phyloP scores from a whole-genome alignment of 2,888 invertebrate genomes.

The Hypercompe scribonia region DNA sequence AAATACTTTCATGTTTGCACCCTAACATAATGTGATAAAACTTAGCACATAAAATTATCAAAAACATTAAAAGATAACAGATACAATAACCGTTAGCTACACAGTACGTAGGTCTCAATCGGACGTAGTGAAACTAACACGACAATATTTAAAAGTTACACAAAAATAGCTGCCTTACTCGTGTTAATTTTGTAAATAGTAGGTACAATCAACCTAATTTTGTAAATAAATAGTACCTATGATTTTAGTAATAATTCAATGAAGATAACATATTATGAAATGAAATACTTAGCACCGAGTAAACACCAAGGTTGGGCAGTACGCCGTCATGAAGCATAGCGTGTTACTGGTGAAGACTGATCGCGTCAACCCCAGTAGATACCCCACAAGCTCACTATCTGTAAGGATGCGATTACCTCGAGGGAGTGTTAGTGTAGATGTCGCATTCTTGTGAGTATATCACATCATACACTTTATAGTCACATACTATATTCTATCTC shows the following conservation, averaged over 20 bases:
- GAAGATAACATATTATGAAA: constrained; percentile 57
- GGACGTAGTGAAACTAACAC: constrained; percentile 46
- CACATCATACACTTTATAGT: background rate
- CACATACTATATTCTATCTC: background rate
- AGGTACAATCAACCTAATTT: constrained; percentile 57
- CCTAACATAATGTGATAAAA: constrained; percentile 71
- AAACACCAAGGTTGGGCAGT: constrained; percentile 67
- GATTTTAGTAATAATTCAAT: constrained; percentile 54
- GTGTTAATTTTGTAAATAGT: constrained; percentile 57
- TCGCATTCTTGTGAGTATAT: background rate
- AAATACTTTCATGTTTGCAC: constrained; percentile 79
- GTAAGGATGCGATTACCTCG: background rate
- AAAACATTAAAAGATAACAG: constrained; percentile 63
- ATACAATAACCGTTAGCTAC: constrained; percentile 55
- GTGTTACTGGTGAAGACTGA: constrained; percentile 64
- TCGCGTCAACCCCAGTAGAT: constrained; percentile 6
- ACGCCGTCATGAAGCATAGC: constrained; percentile 38
- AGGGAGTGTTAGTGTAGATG: background rate
- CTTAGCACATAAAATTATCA: constrained; percentile 69
- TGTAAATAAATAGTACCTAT: constrained; percentile 57
- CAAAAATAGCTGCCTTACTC: constrained; percentile 57
- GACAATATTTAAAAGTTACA: constrained; percentile 52
- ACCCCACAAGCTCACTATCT: background rate
- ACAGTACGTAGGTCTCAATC: constrained; percentile 31
- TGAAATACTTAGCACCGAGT: constrained; percentile 77